A percentile compares a stretch with the other conserved stretches of the same genome.
These are phyloP conservation scores for Phalacrocorax brasilianus DNA, from an alignment of 2,113 vertebrate genomes.

Conservation along the genomic window DNA sequence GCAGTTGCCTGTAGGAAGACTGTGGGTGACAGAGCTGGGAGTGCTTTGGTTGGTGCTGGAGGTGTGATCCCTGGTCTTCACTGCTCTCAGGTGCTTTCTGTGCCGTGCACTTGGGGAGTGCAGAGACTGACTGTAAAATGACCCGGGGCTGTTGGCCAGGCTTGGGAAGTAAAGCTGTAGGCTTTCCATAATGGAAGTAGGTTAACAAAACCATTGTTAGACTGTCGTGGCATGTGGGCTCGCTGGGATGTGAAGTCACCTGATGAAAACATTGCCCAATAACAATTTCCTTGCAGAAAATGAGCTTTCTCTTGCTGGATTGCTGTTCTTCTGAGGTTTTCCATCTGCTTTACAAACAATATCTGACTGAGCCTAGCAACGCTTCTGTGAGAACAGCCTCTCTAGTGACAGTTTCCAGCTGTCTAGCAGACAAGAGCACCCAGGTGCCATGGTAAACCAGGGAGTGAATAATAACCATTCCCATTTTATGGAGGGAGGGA, in stretches of 20 bases:
- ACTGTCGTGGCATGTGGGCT: neutral
- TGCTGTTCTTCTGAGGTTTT: slow-evolving; percentile 23
- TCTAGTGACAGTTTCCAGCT: slow-evolving; percentile 51
- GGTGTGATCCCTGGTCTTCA: neutral
- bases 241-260: neutral
- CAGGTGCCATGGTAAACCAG: slow-evolving; percentile 12
- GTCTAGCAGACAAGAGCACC: slow-evolving; percentile 19
- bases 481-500: neutral
- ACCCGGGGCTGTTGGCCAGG: no score
- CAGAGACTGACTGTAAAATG: accelerated
- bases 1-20: neutral
- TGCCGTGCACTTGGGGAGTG: accelerated
- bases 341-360: slow-evolving; percentile 36
- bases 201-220: neutral
- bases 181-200: neutral
- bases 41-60: neutral
- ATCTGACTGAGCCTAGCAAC: slow-evolving; percentile 9
- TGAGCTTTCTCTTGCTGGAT: slow-evolving; percentile 5
- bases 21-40: accelerated
- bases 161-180: neutral
- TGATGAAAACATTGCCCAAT: neutral
- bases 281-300: neutral
- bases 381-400: slow-evolving; percentile 17
- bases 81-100: neutral
- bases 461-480: neutral